A percentile compares a stretch with the other conserved stretches of the same genome.
These are phyloP conservation scores for Boulengeromyrus knoepffleri DNA, from an alignment of 2,113 vertebrate genomes.

Conservation along the genomic window DNA sequence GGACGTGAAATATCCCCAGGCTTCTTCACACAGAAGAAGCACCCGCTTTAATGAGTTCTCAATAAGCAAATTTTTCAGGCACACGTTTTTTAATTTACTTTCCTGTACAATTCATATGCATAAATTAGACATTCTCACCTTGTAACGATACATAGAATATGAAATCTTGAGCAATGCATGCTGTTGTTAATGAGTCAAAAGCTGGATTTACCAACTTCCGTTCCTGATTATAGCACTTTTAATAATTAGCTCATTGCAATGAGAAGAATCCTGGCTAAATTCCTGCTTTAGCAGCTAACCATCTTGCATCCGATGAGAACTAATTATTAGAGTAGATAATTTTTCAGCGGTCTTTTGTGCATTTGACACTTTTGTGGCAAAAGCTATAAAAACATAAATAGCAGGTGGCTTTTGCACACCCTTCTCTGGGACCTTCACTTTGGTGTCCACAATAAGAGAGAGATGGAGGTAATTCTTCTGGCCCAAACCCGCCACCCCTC, in stretches of 20 bases:
- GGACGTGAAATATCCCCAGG: conserved; percentile 6
- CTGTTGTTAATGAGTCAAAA: background rate
- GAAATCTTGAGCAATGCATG: background rate
- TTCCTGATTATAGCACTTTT: background rate
- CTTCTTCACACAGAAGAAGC: conserved; percentile 1
- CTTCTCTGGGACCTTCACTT: background rate
- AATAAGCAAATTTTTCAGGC: background rate
- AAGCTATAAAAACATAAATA: background rate
- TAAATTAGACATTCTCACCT: background rate
- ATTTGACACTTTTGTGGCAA: background rate
- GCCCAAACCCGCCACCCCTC: background rate
- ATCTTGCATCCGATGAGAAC: background rate
- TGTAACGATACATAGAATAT: background rate
- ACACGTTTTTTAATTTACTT: background rate
- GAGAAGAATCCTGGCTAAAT: background rate
- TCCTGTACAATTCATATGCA: background rate
- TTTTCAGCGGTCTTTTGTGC: background rate
- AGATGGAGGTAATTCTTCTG: conserved; percentile 25
- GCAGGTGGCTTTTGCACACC: background rate
- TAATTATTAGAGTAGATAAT: background rate
- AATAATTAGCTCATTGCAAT: background rate
- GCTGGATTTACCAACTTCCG: background rate
- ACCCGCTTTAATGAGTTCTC: background rate
- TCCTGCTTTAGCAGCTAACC: background rate
- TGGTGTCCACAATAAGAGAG: conserved; percentile 26